phyloP scores from a whole-genome alignment of 2,888 invertebrate species.

The Eurois occulta region DNA sequence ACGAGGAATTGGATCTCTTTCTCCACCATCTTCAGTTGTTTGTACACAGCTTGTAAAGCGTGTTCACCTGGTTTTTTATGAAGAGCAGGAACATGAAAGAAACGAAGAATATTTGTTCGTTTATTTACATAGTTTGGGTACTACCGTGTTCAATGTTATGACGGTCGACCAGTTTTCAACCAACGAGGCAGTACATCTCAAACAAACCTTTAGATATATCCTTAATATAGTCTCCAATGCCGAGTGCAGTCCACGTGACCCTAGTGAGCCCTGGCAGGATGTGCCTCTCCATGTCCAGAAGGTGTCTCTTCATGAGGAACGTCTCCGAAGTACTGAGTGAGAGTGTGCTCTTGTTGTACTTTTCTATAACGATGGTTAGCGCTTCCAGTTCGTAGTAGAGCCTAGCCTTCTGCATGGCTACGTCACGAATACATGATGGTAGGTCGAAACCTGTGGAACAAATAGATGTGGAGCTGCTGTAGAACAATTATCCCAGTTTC shows the following conservation, averaged over 20 bases:
- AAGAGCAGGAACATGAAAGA: background rate
- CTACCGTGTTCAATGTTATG: no score
- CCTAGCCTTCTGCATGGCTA: conserved; percentile 91
- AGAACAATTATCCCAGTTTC: background rate
- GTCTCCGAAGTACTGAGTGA: conserved; percentile 94
- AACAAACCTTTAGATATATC: conserved; percentile 85
- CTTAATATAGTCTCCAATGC: conserved; percentile 93
- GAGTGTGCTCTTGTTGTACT: conserved; percentile 92
- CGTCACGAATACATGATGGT: conserved; percentile 87
- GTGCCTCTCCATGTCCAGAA: conserved; percentile 93
- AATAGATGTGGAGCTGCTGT: background rate
- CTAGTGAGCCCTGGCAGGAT: conserved; percentile 95
- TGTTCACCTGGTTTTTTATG: conserved; percentile 81
- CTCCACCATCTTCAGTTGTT: conserved; percentile 93
- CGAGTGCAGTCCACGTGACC: conserved; percentile 96
- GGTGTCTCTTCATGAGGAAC: conserved; percentile 92
- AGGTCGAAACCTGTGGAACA: conserved; percentile 80
- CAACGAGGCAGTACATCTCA: background rate
- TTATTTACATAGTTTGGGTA: background rate
- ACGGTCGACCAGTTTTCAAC: no score
- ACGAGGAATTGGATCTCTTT: conserved; percentile 91
- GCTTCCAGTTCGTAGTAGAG: conserved; percentile 92
- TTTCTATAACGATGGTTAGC: conserved; percentile 90
- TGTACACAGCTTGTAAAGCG: conserved; percentile 91
- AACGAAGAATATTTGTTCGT: background rate